Evolutionary conservation across 2,797 vertebrate species (phyloP).

Genomic region (Parauchenoglanis ngamensis): DNA sequence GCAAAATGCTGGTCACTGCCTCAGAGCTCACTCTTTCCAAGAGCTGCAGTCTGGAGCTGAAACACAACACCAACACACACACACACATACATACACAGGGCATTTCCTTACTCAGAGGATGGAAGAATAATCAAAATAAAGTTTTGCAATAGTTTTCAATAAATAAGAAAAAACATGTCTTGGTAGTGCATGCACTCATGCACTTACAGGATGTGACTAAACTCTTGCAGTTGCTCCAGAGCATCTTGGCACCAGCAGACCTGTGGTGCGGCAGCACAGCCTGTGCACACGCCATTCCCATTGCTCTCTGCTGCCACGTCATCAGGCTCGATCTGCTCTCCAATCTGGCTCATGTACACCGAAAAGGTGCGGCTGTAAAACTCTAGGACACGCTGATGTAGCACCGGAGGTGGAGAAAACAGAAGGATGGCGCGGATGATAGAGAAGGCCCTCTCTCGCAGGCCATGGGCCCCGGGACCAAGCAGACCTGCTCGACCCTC

Average conservation of each 20-base stretch:
- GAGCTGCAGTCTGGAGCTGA: constrained; percentile 85
- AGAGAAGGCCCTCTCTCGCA: constrained; percentile 86
- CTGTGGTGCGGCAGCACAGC: constrained; percentile 76
- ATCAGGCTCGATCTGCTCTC: constrained; percentile 60
- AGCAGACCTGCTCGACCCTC: constrained; percentile 66
- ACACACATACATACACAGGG: constrained; percentile 1
- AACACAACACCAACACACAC: constrained; percentile 20
- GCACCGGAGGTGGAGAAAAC: constrained; percentile 82
- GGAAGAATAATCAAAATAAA: not conserved
- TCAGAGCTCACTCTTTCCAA: constrained; percentile 92
- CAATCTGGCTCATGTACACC: constrained; percentile 85
- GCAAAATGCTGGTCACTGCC: constrained; percentile 89
- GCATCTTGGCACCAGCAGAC: constrained; percentile 89
- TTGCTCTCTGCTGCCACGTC: constrained; percentile 46
- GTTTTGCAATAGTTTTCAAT: not conserved
- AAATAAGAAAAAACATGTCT: not conserved
- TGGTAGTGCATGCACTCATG: too few relatives aligned
- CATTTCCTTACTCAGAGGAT: not conserved
- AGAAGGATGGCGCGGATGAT: constrained; percentile 89
- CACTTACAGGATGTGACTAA: constrained; percentile 88
- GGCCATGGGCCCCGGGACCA: constrained; percentile 76
- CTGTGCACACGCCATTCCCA: constrained; percentile 69
- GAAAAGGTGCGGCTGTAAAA: constrained; percentile 91
- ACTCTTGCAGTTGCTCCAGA: constrained; percentile 84
- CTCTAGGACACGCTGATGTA: constrained; percentile 86